Evolutionary conservation across 2,113 vertebrate genomes (phyloP).

Genomic region (Pollachius pollachius): DNA sequence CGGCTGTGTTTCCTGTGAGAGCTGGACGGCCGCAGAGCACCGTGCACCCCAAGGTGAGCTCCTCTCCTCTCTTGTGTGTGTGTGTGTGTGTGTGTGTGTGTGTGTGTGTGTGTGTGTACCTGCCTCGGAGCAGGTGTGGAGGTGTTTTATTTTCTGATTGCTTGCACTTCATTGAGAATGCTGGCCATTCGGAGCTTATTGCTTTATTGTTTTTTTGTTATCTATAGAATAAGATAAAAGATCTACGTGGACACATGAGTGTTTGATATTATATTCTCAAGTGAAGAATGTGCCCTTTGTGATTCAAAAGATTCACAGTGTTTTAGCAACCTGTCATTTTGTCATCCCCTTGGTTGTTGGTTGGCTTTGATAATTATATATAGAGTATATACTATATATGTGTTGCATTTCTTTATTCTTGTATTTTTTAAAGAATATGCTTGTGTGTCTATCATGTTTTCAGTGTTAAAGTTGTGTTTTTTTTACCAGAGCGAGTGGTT

Average conservation of each 20-base stretch:
- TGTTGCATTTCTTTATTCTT: conserved; percentile 34
- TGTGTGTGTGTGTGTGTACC: too few relatives aligned
- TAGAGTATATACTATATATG: not conserved
- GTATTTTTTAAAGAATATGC: conserved; percentile 20
- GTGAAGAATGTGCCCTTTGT: not conserved
- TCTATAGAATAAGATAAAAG: not conserved
- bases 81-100: too few relatives aligned
- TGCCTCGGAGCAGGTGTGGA: too few relatives aligned
- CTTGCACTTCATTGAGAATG: conserved; percentile 19
- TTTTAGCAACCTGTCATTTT: conserved; percentile 29
- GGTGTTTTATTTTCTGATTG: conserved; percentile 9
- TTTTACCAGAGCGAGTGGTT: conserved; percentile 28
- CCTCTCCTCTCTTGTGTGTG: not conserved
- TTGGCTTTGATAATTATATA: too few relatives aligned
- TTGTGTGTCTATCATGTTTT: conserved; percentile 54
- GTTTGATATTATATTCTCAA: not conserved
- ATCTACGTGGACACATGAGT: too few relatives aligned
- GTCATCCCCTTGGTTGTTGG: conserved; percentile 2
- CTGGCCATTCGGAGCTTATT: too few relatives aligned
- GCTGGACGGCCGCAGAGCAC: too few relatives aligned
- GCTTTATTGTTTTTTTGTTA: not conserved
- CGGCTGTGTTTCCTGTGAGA: too few relatives aligned
- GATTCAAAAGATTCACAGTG: conserved; percentile 15
- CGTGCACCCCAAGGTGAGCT: not conserved
- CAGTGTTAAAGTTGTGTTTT: conserved; percentile 50